phyloP scores from a whole-genome alignment of 2,113 vertebrate genomes.

The Paradoxurus hermaphroditus region DNA sequence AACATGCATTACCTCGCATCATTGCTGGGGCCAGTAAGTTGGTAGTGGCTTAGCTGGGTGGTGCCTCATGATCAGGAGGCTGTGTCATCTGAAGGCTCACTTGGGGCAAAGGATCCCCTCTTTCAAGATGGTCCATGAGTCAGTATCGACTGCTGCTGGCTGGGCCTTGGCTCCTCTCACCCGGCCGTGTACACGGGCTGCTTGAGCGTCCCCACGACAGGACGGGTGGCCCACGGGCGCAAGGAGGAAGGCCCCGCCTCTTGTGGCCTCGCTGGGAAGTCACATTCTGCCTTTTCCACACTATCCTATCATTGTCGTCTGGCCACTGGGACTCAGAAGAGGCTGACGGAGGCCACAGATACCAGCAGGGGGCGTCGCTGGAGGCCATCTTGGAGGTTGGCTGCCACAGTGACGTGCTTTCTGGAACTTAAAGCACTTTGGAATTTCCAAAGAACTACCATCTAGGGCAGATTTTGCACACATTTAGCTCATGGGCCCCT shows the following conservation, averaged over 20 bases:
- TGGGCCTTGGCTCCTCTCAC: fast-evolving
- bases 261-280: neutral
- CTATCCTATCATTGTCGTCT: no score
- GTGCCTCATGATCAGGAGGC: neutral
- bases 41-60: neutral
- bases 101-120: fast-evolving
- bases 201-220: fast-evolving
- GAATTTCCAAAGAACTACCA: neutral
- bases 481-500: neutral
- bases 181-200: neutral
- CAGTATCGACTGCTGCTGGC: no score
- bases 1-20: fast-evolving
- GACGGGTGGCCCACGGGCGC: fast-evolving
- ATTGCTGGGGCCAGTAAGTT: neutral
- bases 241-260: fast-evolving
- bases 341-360: fast-evolving
- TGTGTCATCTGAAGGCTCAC: neutral
- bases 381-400: neutral
- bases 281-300: neutral
- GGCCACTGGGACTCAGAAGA: fast-evolving
- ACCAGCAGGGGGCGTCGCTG: fast-evolving
- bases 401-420: no score
- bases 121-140: neutral
- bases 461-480: no score
- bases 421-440: neutral